Base-by-base conservation (phyloP, 35 echinoderm and acorn worm species). In the Ophioderma brevispina region DNA sequence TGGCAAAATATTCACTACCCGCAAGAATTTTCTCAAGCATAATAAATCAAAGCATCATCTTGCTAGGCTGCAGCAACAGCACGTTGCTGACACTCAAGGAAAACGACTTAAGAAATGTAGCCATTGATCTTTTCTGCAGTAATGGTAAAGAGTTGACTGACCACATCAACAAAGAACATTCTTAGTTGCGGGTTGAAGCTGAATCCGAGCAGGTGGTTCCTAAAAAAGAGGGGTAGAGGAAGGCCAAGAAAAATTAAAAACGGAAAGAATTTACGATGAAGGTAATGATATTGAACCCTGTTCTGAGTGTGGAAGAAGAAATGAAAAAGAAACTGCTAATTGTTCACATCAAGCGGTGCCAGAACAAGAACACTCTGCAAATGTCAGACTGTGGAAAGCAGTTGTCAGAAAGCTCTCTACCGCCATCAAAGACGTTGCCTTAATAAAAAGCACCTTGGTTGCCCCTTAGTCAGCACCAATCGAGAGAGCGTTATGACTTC, bases 381-480 rank as follows among this genome's bases (percentile, higher is more conserved):
- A 59, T 85, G 83, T 59, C 81, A 19, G 90, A 91, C 37, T 91
- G 90, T 56, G 82, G 17, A 85, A 76, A 25, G 38, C 77, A 76
- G 82, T 91, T n/a, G 31, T 0, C 39, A 38, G 31, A 84, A 43
- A 78, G 83, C 81, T 8, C 90, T 91, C 38, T 43, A 59, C 19
- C 82, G 90, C 32, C 94, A 96, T 81, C 82, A 90, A 31, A 75
- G 91, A n/a, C 87, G 94, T 32, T 96, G 94, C 78, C 39, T 80
- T 1, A 96, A 96, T 63, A 86, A 81, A 52, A 92, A 93, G 41
- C 87, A 85, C 21, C 92, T 85, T 38, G 46, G 82, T 35, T 99
- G 97, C 84, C 86, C 85, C 4, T 85, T 99, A 21, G 97, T 63
- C 79, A 92, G 40, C 97, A 99, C 40, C 84, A 99, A 39, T 95